phyloP scores from a whole-genome alignment of 2,888 invertebrate species.

The Platerodrilus igneus region DNA sequence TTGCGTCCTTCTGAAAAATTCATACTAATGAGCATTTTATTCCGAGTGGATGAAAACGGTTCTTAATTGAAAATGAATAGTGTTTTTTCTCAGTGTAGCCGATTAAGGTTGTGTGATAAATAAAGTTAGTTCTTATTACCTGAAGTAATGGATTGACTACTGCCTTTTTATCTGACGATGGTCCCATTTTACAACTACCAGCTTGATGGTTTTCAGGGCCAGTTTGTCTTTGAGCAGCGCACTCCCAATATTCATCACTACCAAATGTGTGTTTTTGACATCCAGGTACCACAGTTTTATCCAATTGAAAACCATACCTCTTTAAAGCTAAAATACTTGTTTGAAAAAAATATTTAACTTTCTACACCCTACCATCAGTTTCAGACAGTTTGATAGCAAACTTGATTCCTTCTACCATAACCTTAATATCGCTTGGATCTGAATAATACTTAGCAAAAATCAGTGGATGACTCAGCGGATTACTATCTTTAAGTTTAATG shows the following conservation, averaged over 20 bases:
- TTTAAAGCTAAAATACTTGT: slow-evolving; percentile 49
- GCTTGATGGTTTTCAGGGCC: slow-evolving; percentile 63
- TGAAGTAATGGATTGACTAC: slow-evolving; percentile 53
- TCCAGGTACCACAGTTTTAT: slow-evolving; percentile 66
- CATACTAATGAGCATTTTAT: no score
- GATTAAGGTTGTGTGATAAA: no score
- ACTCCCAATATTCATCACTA: slow-evolving; percentile 59
- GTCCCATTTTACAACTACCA: slow-evolving; percentile 62
- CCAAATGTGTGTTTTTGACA: slow-evolving; percentile 73
- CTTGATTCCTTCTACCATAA: slow-evolving; percentile 78
- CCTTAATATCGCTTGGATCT: slow-evolving; percentile 73
- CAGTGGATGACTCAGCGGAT: slow-evolving; percentile 77
- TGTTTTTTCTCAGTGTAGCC: no score
- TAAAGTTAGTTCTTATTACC: no score
- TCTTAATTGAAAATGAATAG: no score
- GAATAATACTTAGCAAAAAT: slow-evolving; percentile 80
- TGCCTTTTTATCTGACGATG: slow-evolving; percentile 51
- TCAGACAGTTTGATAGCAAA: slow-evolving; percentile 68
- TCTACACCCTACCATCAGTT: slow-evolving; percentile 52
- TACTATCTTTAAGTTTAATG: slow-evolving; percentile 62
- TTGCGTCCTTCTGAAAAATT: no score
- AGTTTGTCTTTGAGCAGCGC: slow-evolving; percentile 55
- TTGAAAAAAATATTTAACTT: slow-evolving; percentile 19
- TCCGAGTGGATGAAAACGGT: no score
- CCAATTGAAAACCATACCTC: slow-evolving; percentile 70